Conservation (phyloP, 64 coral and sea anemone species). For the Trachythela sp. region DNA sequence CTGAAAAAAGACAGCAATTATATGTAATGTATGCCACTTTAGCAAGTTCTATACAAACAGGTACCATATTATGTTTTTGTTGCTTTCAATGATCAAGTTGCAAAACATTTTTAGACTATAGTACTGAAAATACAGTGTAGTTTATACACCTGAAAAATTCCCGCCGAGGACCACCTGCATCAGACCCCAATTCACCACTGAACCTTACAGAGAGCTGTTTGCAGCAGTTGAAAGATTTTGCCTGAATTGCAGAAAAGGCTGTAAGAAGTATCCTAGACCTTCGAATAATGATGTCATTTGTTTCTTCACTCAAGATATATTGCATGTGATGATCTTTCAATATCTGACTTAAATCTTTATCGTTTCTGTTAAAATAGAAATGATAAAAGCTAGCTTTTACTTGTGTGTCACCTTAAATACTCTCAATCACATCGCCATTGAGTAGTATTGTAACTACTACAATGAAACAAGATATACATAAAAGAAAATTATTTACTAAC, state of each 20-base stretch:
- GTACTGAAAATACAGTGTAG: background rate
- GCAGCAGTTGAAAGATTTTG: conserved; percentile 13
- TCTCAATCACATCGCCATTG: background rate
- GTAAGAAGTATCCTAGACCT: background rate
- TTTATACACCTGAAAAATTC: background rate
- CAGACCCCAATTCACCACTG: conserved; percentile 15
- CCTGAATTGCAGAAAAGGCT: conserved; percentile 17
- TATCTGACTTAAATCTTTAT: background rate
- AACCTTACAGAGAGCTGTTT: background rate
- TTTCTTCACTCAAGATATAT: background rate
- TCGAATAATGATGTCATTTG: background rate
- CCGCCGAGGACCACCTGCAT: conserved; percentile 6
- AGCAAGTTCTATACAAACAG: too few relatives aligned
- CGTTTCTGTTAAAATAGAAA: background rate
- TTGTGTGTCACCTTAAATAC: too few relatives aligned
- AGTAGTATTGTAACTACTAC: background rate
- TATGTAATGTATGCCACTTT: too few relatives aligned
- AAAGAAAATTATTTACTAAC: background rate
- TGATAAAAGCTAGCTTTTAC: background rate
- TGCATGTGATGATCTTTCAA: background rate
- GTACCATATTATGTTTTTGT: too few relatives aligned
- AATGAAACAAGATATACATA: background rate
- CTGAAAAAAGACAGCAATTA: too few relatives aligned
- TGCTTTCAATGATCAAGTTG: too few relatives aligned
- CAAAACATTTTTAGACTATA: background rate